phyloP scores from a whole-genome alignment of 2,797 vertebrate species.

The Hipposideros larvatus region DNA sequence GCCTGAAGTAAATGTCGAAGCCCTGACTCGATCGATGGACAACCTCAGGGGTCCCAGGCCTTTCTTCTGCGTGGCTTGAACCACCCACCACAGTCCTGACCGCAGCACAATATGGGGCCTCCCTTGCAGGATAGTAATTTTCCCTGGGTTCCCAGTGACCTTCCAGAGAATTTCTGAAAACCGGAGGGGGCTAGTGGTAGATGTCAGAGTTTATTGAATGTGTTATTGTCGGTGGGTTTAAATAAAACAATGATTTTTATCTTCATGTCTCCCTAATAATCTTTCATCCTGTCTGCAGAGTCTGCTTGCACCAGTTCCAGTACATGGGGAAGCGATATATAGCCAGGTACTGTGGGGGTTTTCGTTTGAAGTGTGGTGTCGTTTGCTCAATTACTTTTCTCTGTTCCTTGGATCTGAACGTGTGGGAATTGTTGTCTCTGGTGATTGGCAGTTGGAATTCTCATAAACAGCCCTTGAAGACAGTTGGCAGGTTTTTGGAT shows the following conservation, averaged over 20 bases:
- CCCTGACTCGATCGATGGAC: fast-evolving
- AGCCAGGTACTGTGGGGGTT: slow-evolving; percentile 94
- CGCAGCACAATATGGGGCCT: background rate
- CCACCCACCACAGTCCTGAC: fast-evolving
- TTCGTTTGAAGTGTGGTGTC: slow-evolving; percentile 9
- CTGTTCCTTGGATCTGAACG: background rate
- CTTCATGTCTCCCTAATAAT: background rate
- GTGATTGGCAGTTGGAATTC: background rate
- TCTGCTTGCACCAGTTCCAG: slow-evolving; percentile 98
- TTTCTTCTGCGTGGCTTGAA: background rate
- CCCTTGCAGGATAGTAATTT: background rate
- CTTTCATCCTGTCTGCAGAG: slow-evolving; percentile 89
- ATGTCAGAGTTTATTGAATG: background rate
- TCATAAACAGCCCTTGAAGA: background rate
- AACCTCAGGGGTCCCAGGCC: fast-evolving
- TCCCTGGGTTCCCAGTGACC: background rate
- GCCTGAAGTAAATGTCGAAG: background rate
- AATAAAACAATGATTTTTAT: background rate
- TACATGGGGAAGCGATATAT: slow-evolving; percentile 99
- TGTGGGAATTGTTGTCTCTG: slow-evolving; percentile 4
- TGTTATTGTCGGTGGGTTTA: background rate
- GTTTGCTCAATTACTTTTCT: background rate
- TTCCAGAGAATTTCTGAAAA: background rate
- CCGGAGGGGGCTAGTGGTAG: background rate
- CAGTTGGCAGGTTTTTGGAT: background rate